Evolutionary conservation across 2,113 vertebrate species (phyloP).

Genomic region (Blennius ocellaris): DNA sequence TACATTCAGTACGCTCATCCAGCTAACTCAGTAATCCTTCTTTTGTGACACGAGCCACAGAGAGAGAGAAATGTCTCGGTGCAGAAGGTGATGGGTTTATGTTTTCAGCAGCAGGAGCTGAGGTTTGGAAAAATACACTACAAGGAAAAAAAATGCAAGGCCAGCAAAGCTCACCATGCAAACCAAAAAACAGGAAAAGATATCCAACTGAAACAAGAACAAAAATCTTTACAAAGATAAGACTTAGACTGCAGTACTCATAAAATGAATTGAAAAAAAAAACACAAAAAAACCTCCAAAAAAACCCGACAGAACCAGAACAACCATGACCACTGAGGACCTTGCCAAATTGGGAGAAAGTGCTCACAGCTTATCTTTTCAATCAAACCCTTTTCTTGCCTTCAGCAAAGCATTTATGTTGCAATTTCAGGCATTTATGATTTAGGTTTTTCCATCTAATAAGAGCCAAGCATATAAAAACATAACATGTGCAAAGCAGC

Average conservation of each 20-base stretch:
- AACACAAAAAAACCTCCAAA: no score
- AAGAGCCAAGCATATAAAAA: constrained; percentile 30
- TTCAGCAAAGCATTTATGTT: constrained; percentile 30
- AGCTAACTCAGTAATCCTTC: constrained; percentile 22
- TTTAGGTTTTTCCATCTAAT: constrained; percentile 2
- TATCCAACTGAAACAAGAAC: background rate
- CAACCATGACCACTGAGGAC: constrained; percentile 4
- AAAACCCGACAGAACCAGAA: background rate
- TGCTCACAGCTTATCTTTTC: constrained; percentile 31
- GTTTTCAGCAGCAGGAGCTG: constrained; percentile 5
- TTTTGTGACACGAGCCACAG: constrained; percentile 21
- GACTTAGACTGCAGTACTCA: constrained; percentile 4
- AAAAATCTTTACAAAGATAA: constrained; percentile 16
- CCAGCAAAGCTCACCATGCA: constrained; percentile 3
- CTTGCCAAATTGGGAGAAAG: constrained; percentile 45
- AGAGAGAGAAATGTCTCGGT: constrained; percentile 8
- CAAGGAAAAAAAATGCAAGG: constrained; percentile 5
- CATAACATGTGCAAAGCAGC: background rate
- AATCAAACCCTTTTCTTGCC: constrained; percentile 32
- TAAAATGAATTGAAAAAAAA: background rate
- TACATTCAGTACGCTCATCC: constrained; percentile 1
- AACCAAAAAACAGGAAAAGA: constrained; percentile 1
- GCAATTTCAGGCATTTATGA: background rate
- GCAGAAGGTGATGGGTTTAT: constrained; percentile 14
- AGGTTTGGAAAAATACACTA: constrained; percentile 16